Percentiles rank a stretch among this genome's conserved stretches.
These are phyloP conservation scores for Linnaemya tessellans DNA, from an alignment of 2,888 invertebrate genomes.

Conservation along the genomic window DNA sequence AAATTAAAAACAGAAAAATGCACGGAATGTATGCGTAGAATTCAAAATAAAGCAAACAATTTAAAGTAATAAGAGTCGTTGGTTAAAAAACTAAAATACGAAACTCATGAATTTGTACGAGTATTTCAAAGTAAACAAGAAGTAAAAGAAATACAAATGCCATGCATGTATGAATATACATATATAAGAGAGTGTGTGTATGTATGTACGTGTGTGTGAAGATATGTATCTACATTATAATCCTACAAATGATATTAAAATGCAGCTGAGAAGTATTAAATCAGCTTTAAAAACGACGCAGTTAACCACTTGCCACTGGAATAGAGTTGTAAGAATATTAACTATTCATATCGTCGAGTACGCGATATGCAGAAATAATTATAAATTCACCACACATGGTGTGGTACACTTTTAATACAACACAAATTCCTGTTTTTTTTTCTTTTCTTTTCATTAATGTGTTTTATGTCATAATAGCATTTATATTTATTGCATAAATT, in stretches of 20 bases:
- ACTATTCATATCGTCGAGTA: too few species aligned
- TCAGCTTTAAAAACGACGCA: slow-evolving; percentile 30
- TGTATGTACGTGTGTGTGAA: neutral
- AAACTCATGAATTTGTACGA: slow-evolving; percentile 2
- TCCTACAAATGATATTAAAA: slow-evolving; percentile 14
- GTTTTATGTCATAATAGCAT: too few species aligned
- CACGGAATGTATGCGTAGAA: slow-evolving; percentile 42
- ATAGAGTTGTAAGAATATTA: slow-evolving; percentile 1
- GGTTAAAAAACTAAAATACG: neutral
- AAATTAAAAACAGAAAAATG: slow-evolving; percentile 7
- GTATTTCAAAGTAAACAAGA: slow-evolving; percentile 16
- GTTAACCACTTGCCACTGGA: slow-evolving; percentile 60
- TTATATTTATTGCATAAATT: too few species aligned
- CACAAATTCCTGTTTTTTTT: too few species aligned
- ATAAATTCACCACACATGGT: too few species aligned
- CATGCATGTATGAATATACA: too few species aligned
- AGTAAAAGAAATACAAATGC: slow-evolving; percentile 14
- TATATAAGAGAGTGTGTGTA: too few species aligned
- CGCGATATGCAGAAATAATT: too few species aligned
- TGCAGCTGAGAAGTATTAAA: slow-evolving; percentile 27
- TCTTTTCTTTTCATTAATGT: too few species aligned
- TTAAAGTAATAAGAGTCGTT: slow-evolving; percentile 13
- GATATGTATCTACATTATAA: neutral
- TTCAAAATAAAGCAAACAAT: slow-evolving; percentile 26
- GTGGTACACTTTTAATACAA: too few species aligned